Conservation (phyloP, 2,888 invertebrate genomes). For the Drosophila paucipuncta region DNA sequence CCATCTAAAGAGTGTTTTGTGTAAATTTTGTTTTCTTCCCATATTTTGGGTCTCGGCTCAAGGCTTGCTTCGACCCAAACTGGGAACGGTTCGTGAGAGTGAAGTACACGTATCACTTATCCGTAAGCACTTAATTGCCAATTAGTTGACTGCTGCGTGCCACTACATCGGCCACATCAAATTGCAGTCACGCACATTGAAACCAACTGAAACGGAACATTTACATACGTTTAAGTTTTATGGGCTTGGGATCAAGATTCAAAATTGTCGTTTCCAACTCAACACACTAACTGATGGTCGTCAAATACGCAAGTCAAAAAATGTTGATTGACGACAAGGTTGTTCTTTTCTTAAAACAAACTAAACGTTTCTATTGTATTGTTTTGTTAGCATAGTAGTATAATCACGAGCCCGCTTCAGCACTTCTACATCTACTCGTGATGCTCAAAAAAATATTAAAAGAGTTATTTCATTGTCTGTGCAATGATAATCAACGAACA, state of each 20-base stretch:
- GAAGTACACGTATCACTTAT: slow-evolving; percentile 29
- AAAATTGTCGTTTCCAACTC: slow-evolving; percentile 1
- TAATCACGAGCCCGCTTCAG: background rate
- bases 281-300: background rate
- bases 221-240: slow-evolving; percentile 13
- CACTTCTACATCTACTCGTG: background rate
- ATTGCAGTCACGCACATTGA: slow-evolving; percentile 49
- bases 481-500: background rate
- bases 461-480: background rate
- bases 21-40: background rate
- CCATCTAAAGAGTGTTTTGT: background rate
- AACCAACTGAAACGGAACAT: slow-evolving; percentile 27
- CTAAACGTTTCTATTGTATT: background rate
- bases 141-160: slow-evolving; percentile 39
- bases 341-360: background rate
- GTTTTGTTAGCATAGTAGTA: background rate
- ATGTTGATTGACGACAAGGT: background rate
- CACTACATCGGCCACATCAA: slow-evolving; percentile 9
- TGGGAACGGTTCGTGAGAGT: slow-evolving; percentile 3
- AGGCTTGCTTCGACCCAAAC: background rate
- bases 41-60: background rate
- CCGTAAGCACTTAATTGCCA: slow-evolving; percentile 44
- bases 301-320: background rate
- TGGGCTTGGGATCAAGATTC: slow-evolving; percentile 3
- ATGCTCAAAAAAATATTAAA: background rate